Percentiles rank a stretch among this genome's conserved stretches.
These are phyloP conservation scores for Scophthalmus maximus DNA, from an alignment of 2,113 vertebrate genomes.

Conservation along the genomic window DNA sequence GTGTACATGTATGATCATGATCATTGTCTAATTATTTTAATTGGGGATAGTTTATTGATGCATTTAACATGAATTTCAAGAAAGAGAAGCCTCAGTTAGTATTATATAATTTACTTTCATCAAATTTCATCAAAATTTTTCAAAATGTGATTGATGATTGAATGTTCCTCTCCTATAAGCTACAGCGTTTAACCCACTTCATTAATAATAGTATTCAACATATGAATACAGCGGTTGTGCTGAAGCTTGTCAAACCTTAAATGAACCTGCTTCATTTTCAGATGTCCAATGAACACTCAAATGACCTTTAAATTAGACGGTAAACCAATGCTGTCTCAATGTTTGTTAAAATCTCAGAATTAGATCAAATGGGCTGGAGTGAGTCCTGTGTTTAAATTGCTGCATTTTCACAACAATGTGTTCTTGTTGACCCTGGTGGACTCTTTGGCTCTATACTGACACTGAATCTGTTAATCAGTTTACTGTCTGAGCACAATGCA, in stretches of 20 bases:
- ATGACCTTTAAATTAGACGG: slow-evolving; percentile 18
- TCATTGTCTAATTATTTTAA: slow-evolving; percentile 41
- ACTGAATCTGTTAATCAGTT: not conserved
- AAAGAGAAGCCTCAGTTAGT: slow-evolving; percentile 25
- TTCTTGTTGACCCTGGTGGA: not conserved
- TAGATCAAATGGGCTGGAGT: no score
- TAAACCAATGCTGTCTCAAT: slow-evolving; percentile 9
- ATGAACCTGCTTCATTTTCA: not conserved
- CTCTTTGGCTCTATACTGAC: not conserved
- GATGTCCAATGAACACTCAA: slow-evolving; percentile 17
- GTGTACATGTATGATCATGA: slow-evolving; percentile 32
- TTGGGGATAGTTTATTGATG: slow-evolving; percentile 13
- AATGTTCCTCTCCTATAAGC: slow-evolving; percentile 8
- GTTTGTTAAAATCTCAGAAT: slow-evolving; percentile 5
- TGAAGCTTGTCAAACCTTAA: no score
- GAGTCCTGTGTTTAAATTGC: not conserved
- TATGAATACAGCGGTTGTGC: no score
- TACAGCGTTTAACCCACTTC: no score
- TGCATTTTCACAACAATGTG: no score
- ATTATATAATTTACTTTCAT: slow-evolving; percentile 25
- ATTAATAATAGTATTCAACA: no score
- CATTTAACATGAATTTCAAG: slow-evolving; percentile 32
- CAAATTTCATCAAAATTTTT: slow-evolving; percentile 42
- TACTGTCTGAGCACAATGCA: no score
- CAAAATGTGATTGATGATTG: slow-evolving; percentile 12